Evolutionary conservation across 2,888 invertebrate genomes (phyloP), one percentile per base, ranked within the genome.

Genomic region (Chromoteleia sp.): DNA sequence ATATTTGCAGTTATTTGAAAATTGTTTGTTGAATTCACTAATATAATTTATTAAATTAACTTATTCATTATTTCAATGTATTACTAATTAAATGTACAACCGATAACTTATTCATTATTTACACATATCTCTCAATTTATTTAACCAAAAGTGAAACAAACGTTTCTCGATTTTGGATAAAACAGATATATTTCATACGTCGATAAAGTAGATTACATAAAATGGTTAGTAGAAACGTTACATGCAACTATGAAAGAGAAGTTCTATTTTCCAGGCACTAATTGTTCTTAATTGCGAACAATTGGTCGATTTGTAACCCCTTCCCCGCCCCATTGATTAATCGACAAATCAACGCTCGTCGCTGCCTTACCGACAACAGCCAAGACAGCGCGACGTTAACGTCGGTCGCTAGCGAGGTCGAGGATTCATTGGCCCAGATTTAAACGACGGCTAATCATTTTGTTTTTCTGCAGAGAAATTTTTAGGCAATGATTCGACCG

Each of bases 201-300:
- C 65, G 75, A 30, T 73, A 65, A 75, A 8, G 68, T 43, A 76
- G 76, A 36, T 56, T 41, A 29, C 48, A n/a, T 0, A 15, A 39
- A 65, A 5, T 14, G 10, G 3, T 43, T 17, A 5, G 7, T 17
- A 5, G 14, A 41, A 14, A 12, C 25, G 25, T 25, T 4, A 41
- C 10, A 7, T 2, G 5, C 14, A 41, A 7, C 1, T 14, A 1
- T 41, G 12, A 4, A 12, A 3, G 10, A 14, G 5, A 14, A 41
- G 7, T 36, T 19, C 25, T 4, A 19, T 30, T 0, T 8, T 71
- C 85, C 61, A 56, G 4, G n/a, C 68, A 79, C 79, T 86, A 85
- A 86, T 89, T 87, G 88, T 75, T 84, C 83, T 83, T 88, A 85
- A 89, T 89, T 87, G 86, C 77, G 84, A 67, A 86, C 85, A 82